Evolutionary conservation across 2,888 invertebrate genomes (phyloP), one percentile per base, ranked within the genome.

Genomic region (Ormyrus thymus): DNA sequence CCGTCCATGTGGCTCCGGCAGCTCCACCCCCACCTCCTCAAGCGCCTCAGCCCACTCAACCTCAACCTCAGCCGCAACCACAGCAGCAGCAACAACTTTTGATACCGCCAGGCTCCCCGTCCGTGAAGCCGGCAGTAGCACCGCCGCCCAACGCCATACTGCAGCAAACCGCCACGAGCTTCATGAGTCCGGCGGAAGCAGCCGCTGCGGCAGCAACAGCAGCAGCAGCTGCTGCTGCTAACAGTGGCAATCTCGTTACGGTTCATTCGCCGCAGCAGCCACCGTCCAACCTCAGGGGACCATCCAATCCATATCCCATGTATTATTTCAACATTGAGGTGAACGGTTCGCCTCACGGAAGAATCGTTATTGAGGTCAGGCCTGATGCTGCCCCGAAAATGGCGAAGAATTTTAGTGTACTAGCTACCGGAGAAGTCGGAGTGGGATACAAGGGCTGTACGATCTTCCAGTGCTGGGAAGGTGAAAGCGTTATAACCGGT

Each of bases 391-490:
- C 96, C 15, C 96, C 95, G 15, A 94, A 94, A 87, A 95, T 96
- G 95, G 93, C 95, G 50, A 94, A 94, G 87, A 95, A 95, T 90
- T 96, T 96, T 88, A 93, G 93, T 72, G 92, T 94, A 43, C 90
- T 95, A 64, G 92, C 94, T 29, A 94, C 94, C 9, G 94, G 95
- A 66, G 95, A 95, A 86, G 92, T 93, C 51, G 95, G 95, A 46
- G 93, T 94, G 85, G 95, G 95, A 64, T 96, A 95, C 90, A 94
- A 94, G 85, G 95, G 95, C 58, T 96, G 96, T 89, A 92, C 93
- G 84, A 94, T 96, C 84, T 96, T 95, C 90, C 95, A 95, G 88
- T 95, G 95, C 87, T 95, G 95, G 95, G 94, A 94, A 85, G 94
- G 94, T 82, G 95, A 96, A 88, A 95, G 95, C 87, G 94, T 96